These are phyloP conservation scores for Egretta garzetta DNA, from an alignment of 2,113 vertebrate species.

Conservation along the genomic window DNA sequence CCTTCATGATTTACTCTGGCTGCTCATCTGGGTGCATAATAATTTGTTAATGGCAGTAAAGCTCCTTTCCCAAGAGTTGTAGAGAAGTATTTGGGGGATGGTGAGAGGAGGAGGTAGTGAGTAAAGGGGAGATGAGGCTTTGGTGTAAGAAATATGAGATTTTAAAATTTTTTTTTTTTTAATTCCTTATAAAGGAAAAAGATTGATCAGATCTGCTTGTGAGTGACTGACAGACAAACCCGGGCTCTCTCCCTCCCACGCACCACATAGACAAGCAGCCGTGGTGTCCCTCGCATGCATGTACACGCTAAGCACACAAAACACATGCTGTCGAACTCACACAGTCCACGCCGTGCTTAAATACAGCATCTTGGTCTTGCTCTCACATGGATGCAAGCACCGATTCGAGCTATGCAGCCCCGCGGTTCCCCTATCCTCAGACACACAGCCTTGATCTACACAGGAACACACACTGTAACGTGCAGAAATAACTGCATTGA, in stretches of 20 bases:
- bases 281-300: background rate
- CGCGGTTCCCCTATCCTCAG: background rate
- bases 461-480: rapidly evolving
- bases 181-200: constrained; percentile 7
- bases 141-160: background rate
- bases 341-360: background rate
- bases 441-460: background rate
- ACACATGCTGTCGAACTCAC: background rate
- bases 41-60: constrained; percentile 24
- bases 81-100: background rate
- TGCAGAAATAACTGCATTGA: background rate
- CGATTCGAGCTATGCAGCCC: background rate
- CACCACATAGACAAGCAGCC: background rate
- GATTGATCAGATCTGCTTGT: background rate
- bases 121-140: background rate
- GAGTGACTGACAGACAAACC: constrained; percentile 13
- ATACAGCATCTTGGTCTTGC: background rate
- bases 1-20: background rate
- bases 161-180: too few species aligned
- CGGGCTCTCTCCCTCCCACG: background rate
- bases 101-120: background rate
- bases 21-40: background rate
- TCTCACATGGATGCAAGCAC: background rate
- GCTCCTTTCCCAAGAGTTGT: constrained; percentile 37
- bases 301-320: background rate